These are phyloP conservation scores for Acyrthosiphon pisum DNA, from an alignment of 1,140 invertebrate genomes.

Conservation along the genomic window DNA sequence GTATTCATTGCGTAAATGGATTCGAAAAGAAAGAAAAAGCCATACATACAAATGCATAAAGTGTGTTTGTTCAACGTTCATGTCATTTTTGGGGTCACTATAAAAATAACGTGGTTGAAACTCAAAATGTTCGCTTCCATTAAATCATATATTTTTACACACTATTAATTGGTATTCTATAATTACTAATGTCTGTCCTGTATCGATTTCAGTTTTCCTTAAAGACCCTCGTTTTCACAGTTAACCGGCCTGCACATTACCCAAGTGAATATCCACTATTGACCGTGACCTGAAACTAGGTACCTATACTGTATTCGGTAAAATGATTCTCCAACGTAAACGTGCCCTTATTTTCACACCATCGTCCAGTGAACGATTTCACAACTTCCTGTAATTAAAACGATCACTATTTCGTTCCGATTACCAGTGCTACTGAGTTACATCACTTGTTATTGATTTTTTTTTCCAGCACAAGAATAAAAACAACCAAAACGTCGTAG, in stretches of 20 bases:
- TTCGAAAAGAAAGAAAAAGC: neutral
- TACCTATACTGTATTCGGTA: neutral
- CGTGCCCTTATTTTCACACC: neutral
- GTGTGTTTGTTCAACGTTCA: neutral
- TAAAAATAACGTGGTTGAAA: neutral
- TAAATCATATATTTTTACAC: neutral
- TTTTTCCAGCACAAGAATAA: neutral
- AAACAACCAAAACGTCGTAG: slow-evolving; percentile 21
- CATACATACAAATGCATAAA: neutral
- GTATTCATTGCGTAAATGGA: neutral
- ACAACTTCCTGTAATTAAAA: neutral
- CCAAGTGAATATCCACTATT: neutral
- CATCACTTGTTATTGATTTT: slow-evolving; percentile 14
- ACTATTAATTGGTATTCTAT: neutral
- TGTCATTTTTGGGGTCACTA: neutral
- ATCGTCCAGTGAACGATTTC: slow-evolving; percentile 32
- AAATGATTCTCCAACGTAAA: neutral
- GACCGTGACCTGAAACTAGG: slow-evolving; percentile 37
- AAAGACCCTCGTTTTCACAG: slow-evolving; percentile 1
- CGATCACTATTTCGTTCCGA: slow-evolving; percentile 50
- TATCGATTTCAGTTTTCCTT: slow-evolving; percentile 2
- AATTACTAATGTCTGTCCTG: neutral
- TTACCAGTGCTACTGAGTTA: slow-evolving; percentile 7
- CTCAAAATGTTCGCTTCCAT: neutral
- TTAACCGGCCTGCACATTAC: neutral